Evolutionary conservation across 2,888 invertebrate species (phyloP).

Genomic region (Ecdyonurus torrentis): DNA sequence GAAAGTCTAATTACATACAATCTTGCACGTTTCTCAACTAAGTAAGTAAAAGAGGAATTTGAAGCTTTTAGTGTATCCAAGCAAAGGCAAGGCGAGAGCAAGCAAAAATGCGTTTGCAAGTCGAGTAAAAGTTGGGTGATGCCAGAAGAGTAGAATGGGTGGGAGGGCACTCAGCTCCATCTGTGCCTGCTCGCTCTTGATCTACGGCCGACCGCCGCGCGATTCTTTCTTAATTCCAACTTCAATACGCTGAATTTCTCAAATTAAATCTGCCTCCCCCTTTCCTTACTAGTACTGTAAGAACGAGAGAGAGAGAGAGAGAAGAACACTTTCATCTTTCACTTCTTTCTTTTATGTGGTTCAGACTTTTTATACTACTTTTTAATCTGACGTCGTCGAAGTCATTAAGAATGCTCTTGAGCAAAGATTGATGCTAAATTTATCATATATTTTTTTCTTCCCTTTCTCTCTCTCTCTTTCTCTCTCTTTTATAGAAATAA

Average conservation of each 20-base stretch:
- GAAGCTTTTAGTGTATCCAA: neutral
- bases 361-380: neutral
- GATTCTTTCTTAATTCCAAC: neutral
- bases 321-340: neutral
- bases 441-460: no score
- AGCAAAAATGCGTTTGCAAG: neutral
- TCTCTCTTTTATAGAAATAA: no score
- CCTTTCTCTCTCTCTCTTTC: no score
- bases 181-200: neutral
- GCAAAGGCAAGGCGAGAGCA: neutral
- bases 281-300: no score
- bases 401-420: neutral
- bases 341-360: neutral
- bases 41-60: neutral
- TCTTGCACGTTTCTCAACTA: no score
- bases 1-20: neutral
- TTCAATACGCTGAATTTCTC: neutral
- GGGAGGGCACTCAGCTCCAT: neutral
- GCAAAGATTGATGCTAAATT: neutral
- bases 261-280: neutral
- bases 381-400: neutral
- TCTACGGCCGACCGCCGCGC: neutral
- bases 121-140: neutral
- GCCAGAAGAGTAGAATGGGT: neutral
- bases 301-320: neutral